Base-by-base conservation (phyloP, 2,113 vertebrate genomes). In the Ammodytes dubius region DNA sequence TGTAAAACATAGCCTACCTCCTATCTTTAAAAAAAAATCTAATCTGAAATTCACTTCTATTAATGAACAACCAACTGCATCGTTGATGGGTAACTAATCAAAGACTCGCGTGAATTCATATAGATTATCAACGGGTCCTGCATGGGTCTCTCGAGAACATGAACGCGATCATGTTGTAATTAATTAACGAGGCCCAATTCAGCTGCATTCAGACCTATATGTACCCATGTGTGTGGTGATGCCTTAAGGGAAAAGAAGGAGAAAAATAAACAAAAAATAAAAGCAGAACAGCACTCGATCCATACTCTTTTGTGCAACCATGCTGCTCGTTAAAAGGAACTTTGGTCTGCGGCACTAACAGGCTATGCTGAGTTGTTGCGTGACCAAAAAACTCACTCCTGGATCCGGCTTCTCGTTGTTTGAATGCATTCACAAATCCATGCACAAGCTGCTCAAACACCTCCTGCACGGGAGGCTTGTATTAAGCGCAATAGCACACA, bases 221-320 rank as follows among this genome's bases (percentile, higher is more conserved):
- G 4, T 39, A 42, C 74, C 46, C 42, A 19, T 49, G 66, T n/a
- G 43, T 49, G 37, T 40, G 9, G 39, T 35, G 13, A 58, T 39
- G 46, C 17, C 17, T 56, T 7, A 3, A 52, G 27, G 27, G 27
- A 27, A 27, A 27, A 27, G 27, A 27, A n/a, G n/a, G n/a, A n/a
- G n/a, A n/a, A n/a, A n/a, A n/a, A n/a, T n/a, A n/a, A n/a, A 27
- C 27, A 1, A 27, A 27, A 27, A 27, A 27, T 27, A 27, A 14
- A 37, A 49, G n/a, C 52, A 77, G 15, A 75, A 71, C 58, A 71
- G 49, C 6, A 66, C 54, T 67, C 17, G 80, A 46, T 69, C 77
- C 54, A 50, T 43, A 27, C 13, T 64, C 66, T 71, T 27, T 53
- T 79, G 43, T 67, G 45, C 53, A 27, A 27, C 27, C 27, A 4